These are phyloP conservation scores for Perithous albicinctus DNA, from an alignment of 2,888 invertebrate genomes.

Conservation along the genomic window DNA sequence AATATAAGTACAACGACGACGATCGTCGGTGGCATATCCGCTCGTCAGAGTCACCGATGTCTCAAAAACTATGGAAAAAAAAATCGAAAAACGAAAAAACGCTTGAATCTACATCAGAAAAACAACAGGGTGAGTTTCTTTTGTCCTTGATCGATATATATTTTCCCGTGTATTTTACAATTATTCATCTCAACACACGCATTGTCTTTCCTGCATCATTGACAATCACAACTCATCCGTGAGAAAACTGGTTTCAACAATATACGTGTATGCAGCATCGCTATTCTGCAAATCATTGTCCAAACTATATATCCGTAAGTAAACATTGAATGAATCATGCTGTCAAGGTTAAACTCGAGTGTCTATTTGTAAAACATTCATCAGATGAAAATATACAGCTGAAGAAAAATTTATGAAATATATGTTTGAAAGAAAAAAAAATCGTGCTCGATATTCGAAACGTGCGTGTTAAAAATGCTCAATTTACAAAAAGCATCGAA, in stretches of 20 bases:
- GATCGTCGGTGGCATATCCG: slow-evolving; percentile 4
- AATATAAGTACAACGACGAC: slow-evolving; percentile 60
- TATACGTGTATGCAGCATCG: slow-evolving; percentile 2
- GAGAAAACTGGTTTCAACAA: too few species aligned
- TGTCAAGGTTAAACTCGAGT: neutral
- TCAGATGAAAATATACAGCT: too few species aligned
- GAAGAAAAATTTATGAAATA: too few species aligned
- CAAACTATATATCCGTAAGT: neutral
- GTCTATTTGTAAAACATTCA: neutral
- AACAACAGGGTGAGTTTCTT: neutral
- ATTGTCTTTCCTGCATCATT: neutral
- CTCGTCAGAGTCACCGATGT: neutral
- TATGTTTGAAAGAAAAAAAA: too few species aligned
- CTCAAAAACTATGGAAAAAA: slow-evolving; percentile 51
- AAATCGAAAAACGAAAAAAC: slow-evolving; percentile 41
- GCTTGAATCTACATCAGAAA: slow-evolving; percentile 48
- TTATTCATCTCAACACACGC: neutral
- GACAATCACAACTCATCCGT: neutral
- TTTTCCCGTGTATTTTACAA: neutral
- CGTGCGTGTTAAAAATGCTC: neutral
- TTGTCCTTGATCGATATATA: neutral
- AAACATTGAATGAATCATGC: neutral
- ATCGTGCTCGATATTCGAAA: neutral
- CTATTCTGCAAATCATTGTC: slow-evolving; percentile 8
- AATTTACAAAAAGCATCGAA: slow-evolving; percentile 12